Evolutionary conservation across 2,113 vertebrate species (phyloP), one percentile per base, ranked within the genome.

Genomic region (Chaetodon auriga): DNA sequence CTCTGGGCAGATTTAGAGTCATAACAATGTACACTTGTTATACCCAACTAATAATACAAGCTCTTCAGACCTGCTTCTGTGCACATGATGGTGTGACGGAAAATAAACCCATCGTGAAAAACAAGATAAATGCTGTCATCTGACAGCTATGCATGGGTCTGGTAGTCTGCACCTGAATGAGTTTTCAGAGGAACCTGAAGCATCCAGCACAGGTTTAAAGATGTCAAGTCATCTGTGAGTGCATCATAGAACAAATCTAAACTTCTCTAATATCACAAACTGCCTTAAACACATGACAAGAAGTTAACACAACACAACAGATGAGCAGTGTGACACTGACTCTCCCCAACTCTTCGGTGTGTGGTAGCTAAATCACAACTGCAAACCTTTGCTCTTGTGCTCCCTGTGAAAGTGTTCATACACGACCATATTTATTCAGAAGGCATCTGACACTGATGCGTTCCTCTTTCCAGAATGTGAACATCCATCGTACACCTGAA

Each of bases 401-500:
- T 55, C 9, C 1, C 4, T 63, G 19, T 64, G 6, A 45, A 46
- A 41, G n/a, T 25, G 36, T 75, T 57, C 6, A 11, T 13, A 6
- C 16, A 15, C 16, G 5, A 0, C 9, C 10, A 15, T 23, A 12
- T 35, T 53, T 0, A 9, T 46, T 21, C 2, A 53, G 36, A 46
- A 51, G 25, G 43, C 14, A 43, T 78, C 49, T 89, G 73, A 87
- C 76, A 1, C 51, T 68, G 68, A 62, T 88, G 62, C 60, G 21
- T 83, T 80, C 91, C 73, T 92, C 84, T 88, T 93, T 90, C 71
- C 94, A 98, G 97, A 97, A 97, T 46, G 96, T 97, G 54, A 95
- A 96, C 13, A 87, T 98, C 77, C 94, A 96, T 72, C 96, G 97
- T 43, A 96, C 96, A 0, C 77, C 95, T 16, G 92, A 95, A 87